phyloP scores from a whole-genome alignment of 2,888 invertebrate genomes.

The Ariolimax columbianus region DNA sequence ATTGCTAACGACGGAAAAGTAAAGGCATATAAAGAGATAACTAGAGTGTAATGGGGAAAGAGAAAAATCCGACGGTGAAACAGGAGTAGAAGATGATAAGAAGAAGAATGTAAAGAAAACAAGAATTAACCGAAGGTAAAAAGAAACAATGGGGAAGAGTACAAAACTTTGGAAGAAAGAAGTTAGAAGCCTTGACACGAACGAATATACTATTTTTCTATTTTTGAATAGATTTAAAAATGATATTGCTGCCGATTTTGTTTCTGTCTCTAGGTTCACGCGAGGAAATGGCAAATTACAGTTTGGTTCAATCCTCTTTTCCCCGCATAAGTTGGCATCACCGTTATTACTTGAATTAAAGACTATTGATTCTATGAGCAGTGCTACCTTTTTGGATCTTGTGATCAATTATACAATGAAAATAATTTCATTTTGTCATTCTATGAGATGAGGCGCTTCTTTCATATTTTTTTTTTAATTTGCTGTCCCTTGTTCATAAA shows the following conservation, averaged over 20 bases:
- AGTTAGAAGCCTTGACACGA: neutral
- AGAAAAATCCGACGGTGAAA: neutral
- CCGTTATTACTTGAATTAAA: constrained; percentile 33
- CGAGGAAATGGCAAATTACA: constrained; percentile 31
- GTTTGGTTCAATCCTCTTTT: constrained; percentile 35
- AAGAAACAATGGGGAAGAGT: neutral
- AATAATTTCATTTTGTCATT: constrained; percentile 33
- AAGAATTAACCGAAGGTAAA: neutral
- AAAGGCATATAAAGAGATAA: neutral
- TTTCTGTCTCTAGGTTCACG: constrained; percentile 14
- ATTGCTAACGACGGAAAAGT: neutral
- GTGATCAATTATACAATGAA: constrained; percentile 26
- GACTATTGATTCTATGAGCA: neutral
- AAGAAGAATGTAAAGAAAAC: neutral
- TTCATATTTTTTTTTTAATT: neutral
- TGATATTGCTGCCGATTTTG: neutral
- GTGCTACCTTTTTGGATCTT: constrained; percentile 14
- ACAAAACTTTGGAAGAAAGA: neutral
- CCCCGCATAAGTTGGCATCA: constrained; percentile 18
- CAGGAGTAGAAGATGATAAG: neutral
- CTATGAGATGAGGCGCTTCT: neutral
- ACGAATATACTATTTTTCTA: neutral
- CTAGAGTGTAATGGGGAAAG: neutral
- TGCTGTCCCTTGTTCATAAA: neutral
- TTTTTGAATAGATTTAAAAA: neutral